These are phyloP conservation scores for Varanus salvator DNA, from an alignment of 2,113 vertebrate species.

Conservation along the genomic window DNA sequence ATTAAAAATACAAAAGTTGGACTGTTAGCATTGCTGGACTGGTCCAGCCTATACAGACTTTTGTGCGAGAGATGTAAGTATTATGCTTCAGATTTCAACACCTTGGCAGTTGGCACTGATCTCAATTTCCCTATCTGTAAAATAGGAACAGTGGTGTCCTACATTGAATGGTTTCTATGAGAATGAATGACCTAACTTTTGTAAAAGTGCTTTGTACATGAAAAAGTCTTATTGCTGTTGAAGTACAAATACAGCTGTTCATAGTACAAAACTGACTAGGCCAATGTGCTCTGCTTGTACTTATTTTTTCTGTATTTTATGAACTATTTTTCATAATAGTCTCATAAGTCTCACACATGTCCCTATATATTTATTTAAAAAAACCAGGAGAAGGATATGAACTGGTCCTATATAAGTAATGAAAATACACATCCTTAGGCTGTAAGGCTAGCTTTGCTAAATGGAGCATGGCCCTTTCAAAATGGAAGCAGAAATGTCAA, in stretches of 20 bases:
- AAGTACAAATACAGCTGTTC: neutral
- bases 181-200: neutral
- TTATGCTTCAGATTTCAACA: neutral
- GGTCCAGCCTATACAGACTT: neutral
- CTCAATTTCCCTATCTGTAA: neutral
- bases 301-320: neutral
- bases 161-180: neutral
- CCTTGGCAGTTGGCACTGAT: neutral
- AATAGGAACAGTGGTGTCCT: neutral
- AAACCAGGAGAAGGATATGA: neutral
- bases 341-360: too few species aligned
- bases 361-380: too few species aligned
- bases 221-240: neutral
- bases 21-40: neutral
- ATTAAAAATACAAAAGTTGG: neutral
- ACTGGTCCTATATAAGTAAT: neutral
- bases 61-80: neutral
- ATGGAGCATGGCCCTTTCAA: neutral
- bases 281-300: neutral
- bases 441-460: neutral
- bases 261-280: neutral
- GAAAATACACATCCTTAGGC: neutral
- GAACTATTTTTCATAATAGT: too few species aligned
- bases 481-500: neutral
- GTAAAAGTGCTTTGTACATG: neutral